Evolutionary conservation across 2,113 vertebrate species (phyloP).

Genomic region (Amphilophus citrinellus): DNA sequence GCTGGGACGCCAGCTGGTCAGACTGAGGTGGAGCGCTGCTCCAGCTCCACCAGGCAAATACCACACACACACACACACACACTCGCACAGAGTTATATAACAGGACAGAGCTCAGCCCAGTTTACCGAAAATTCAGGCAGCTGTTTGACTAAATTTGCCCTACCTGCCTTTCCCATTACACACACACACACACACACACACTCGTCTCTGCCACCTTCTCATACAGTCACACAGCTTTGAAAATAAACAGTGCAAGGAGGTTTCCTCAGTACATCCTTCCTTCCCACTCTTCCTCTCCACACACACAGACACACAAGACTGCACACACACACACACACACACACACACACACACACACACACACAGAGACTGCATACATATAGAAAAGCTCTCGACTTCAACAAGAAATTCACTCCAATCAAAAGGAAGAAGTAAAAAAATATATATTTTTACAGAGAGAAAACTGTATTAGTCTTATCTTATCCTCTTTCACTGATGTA

Average conservation of each 20-base stretch:
- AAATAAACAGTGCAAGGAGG: conserved; percentile 61
- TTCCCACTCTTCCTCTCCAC: conserved; percentile 13
- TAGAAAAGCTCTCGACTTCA: conserved; percentile 33
- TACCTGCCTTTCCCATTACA: conserved; percentile 44
- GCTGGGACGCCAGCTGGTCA: conserved; percentile 55
- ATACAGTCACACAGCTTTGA: conserved; percentile 33
- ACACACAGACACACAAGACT: background rate
- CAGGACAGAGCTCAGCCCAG: conserved; percentile 50
- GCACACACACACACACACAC: conserved; percentile 14
- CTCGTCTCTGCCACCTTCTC: conserved; percentile 3
- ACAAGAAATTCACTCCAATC: conserved; percentile 43
- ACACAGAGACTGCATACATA: background rate
- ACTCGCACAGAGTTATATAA: conserved; percentile 59
- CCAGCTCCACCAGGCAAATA: conserved; percentile 46
- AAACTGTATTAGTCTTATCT: background rate
- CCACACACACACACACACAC: conserved; percentile 26
- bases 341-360: background rate
- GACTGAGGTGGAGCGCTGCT: conserved; percentile 65
- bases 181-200: conserved; percentile 14
- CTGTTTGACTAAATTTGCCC: conserved; percentile 53
- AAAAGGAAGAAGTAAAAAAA: conserved; percentile 5
- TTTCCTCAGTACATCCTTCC: conserved; percentile 59
- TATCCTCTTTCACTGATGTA: background rate
- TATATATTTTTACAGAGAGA: background rate
- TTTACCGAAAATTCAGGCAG: conserved; percentile 48